These are phyloP conservation scores for Pangasius macronema DNA, from an alignment of 2,797 vertebrate species.

Conservation along the genomic window DNA sequence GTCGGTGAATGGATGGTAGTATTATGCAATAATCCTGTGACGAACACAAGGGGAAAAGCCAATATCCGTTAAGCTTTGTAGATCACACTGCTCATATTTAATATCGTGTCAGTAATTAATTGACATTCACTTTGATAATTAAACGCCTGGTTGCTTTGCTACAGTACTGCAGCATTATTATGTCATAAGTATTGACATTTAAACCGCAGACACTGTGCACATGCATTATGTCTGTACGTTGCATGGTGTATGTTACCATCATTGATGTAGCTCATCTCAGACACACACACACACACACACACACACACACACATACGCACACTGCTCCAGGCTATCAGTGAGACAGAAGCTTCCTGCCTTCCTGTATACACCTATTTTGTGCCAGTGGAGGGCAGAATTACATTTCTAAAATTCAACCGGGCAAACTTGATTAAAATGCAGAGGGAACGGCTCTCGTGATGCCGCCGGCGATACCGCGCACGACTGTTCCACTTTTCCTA, in stretches of 20 bases:
- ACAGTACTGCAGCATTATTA: background rate
- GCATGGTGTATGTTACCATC: slow-evolving; percentile 11
- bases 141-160: slow-evolving; percentile 8
- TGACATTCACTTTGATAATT: background rate
- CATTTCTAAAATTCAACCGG: slow-evolving; percentile 86
- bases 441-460: slow-evolving; percentile 49
- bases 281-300: slow-evolving; percentile 17
- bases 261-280: background rate
- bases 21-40: background rate
- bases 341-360: slow-evolving; percentile 53
- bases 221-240: slow-evolving; percentile 16
- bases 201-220: slow-evolving; percentile 12
- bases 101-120: background rate
- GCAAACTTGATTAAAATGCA: slow-evolving; percentile 71
- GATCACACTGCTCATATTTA: background rate
- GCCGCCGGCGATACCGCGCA: slow-evolving; percentile 60
- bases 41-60: background rate
- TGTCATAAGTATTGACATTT: slow-evolving; percentile 29
- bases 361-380: slow-evolving; percentile 73
- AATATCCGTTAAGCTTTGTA: slow-evolving; percentile 1
- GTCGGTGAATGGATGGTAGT: background rate
- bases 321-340: slow-evolving; percentile 27
- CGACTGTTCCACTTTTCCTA: slow-evolving; percentile 51
- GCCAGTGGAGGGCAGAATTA: slow-evolving; percentile 98
- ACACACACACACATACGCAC: slow-evolving; percentile 33